phyloP scores from a whole-genome alignment of 2,888 invertebrate genomes.

The Noctua janthina region DNA sequence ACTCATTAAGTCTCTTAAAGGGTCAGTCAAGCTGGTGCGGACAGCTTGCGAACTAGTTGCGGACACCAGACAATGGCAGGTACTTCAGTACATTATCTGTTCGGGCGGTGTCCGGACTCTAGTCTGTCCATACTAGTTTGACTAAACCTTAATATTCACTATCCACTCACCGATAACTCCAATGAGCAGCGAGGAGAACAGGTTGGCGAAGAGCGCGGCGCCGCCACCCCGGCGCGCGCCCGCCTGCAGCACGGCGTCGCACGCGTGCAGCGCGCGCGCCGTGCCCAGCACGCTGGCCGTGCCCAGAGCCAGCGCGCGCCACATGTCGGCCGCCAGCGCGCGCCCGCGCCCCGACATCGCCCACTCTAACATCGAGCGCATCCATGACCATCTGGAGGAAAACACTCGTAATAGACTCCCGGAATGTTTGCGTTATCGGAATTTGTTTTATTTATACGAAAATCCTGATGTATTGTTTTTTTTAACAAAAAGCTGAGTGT shows the following conservation, averaged over 20 bases:
- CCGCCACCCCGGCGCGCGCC: constrained; percentile 83
- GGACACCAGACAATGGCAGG: not conserved
- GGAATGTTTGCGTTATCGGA: not conserved
- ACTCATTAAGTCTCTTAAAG: not conserved
- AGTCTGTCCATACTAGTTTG: not conserved
- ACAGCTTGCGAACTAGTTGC: not conserved
- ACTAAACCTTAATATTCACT: not conserved
- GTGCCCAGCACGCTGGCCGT: constrained; percentile 85
- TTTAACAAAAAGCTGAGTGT: not conserved
- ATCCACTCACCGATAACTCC: constrained; percentile 82
- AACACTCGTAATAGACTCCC: constrained; percentile 49
- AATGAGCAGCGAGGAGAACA: constrained; percentile 86
- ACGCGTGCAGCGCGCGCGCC: constrained; percentile 87
- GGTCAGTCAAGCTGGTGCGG: not conserved
- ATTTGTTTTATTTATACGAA: not conserved
- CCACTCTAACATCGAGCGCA: constrained; percentile 84
- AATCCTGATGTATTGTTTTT: not conserved
- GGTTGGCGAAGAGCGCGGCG: constrained; percentile 85
- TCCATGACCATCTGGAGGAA: constrained; percentile 84
- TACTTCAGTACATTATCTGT: not conserved
- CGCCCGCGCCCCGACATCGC: constrained; percentile 83
- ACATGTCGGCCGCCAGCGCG: constrained; percentile 84
- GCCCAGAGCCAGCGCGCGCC: constrained; percentile 85
- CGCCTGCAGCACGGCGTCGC: constrained; percentile 86
- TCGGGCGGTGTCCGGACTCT: not conserved